Evolutionary conservation across 2,888 invertebrate species (phyloP), one percentile per base, ranked within the genome.

Genomic region (Ophonus ardosiacus): DNA sequence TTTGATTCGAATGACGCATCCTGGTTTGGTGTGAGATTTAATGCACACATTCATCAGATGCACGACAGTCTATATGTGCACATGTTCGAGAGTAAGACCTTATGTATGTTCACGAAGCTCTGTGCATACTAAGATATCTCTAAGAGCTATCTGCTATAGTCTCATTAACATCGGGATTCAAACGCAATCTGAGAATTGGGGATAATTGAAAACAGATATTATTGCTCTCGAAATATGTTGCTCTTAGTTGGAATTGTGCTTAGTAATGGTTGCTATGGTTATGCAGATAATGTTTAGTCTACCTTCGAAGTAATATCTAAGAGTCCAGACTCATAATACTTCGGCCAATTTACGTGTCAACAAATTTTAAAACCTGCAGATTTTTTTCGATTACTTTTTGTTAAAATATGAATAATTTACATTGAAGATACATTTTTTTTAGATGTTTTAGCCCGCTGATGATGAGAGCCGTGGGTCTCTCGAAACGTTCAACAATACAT

Each of bases 11-110:
- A 59, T 59, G 15, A 74, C 74, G 51, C 74, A 74, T 43, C 43
- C 74, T 51, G 51, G 74, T 74, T 74, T 51, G 13, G 18, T 74
- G 18, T 40, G 56, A 17, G 18, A 51, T 74, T 74, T 74, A 74
- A 74, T 74, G 51, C 56, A 40, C 13, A 51, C 51, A 74, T 74
- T 74, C 74, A 74, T 74, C 74, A 74, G 18, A 8, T 43, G 15
- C 74, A 74, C 17, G 8, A 17, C 21, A 7, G 17, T 51, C 43
- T 74, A 18, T 18, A 43, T 8, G 21, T 51, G 56, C 74, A 51
- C 40, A 17, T 74, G 74, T 51, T 31, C 18, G 43, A 51, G 43
- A 51, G 43, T 51, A 51, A 51, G 43, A 51, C 43, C 43, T 51
- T 10, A 51, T 51, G 43, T 51, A 51, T 51, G 43, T 51, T 8